phyloP scores from a whole-genome alignment of 2,888 invertebrate genomes.

The Mythimna ferrago region DNA sequence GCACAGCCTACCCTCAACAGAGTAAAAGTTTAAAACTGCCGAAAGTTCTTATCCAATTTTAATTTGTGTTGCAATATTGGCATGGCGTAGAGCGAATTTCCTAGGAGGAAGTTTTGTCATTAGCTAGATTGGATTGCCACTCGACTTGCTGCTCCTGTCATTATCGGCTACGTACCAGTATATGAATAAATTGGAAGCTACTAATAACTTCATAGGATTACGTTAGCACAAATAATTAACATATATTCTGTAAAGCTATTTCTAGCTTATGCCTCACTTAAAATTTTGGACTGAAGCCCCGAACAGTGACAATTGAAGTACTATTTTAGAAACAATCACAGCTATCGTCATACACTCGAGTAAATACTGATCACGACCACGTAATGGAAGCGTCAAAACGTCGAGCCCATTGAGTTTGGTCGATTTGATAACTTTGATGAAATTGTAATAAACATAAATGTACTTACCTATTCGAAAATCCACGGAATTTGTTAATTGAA shows the following conservation, averaged over 20 bases:
- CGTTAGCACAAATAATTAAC: constrained; percentile 26
- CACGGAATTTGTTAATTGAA: constrained; percentile 41
- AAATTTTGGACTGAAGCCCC: background rate
- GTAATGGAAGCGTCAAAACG: constrained; percentile 14
- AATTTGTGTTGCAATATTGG: constrained; percentile 60
- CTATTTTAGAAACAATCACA: constrained; percentile 26
- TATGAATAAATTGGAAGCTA: constrained; percentile 52
- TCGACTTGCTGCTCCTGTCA: constrained; percentile 59
- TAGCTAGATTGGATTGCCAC: constrained; percentile 63
- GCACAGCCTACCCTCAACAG: constrained; percentile 24
- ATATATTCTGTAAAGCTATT: background rate
- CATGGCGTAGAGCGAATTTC: constrained; percentile 51
- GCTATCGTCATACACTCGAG: constrained; percentile 20
- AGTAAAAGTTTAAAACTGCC: constrained; percentile 49
- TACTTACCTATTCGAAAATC: background rate
- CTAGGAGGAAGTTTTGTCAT: constrained; percentile 65
- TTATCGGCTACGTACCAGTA: constrained; percentile 51
- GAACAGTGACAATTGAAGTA: constrained; percentile 11
- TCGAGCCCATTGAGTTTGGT: constrained; percentile 22
- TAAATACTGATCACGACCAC: constrained; percentile 22
- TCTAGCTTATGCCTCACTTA: background rate
- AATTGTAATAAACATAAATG: constrained; percentile 22
- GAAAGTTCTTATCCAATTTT: constrained; percentile 59
- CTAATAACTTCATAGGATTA: constrained; percentile 32
- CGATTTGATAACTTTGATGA: constrained; percentile 46